Base-by-base conservation (phyloP, 2,888 invertebrate species). In the Tenthredo scrophulariae region DNA sequence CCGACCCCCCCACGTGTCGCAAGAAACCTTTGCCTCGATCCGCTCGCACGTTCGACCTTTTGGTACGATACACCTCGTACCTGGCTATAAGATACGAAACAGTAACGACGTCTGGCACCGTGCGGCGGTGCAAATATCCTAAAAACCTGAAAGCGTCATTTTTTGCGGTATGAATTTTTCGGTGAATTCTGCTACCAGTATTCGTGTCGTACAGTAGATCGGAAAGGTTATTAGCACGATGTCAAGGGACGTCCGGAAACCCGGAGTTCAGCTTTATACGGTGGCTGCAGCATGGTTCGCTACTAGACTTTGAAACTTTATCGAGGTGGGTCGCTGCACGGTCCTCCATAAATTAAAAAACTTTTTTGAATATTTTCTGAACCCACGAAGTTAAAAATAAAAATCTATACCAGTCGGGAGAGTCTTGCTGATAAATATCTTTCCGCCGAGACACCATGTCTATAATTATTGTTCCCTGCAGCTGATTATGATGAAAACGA, bases 31-130 rank as follows among this genome's bases (percentile, higher is more conserved):
- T 13, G 22, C n/a, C 40, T n/a, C 4, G n/a, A 72, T 72, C 22
- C 72, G 0, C 18, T 50, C 72, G n/a, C 72, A 72, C 72, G 72
- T 72, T 72, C 72, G 72, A 72, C 72, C 72, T 40, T 43, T 72
- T n/a, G 72, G 72, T 40, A 72, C 22, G 40, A 33, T 43, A 72
- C 22, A 40, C 72, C 40, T 22, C n/a, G 9, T 43, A 72, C 22
- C 67, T 26, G 43, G 72, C n/a, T 43, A 74, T 74, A 29, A 43
- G 72, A 43, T 74, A 22, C 72, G 72, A 43, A 43, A 74, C 22
- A 15, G 72, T 40, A 43, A 74, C 72, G 72, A 74, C 72, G 72
- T 40, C 40, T 43, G 72, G 40, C 40, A 6, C 72, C 43, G 70
- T 18, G 50, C 50, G 18, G 50, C 18, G 50, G 50, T 5, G 50